Evolutionary conservation across 1,140 invertebrate species (phyloP).

Genomic region (Drosophila pruinosa): DNA sequence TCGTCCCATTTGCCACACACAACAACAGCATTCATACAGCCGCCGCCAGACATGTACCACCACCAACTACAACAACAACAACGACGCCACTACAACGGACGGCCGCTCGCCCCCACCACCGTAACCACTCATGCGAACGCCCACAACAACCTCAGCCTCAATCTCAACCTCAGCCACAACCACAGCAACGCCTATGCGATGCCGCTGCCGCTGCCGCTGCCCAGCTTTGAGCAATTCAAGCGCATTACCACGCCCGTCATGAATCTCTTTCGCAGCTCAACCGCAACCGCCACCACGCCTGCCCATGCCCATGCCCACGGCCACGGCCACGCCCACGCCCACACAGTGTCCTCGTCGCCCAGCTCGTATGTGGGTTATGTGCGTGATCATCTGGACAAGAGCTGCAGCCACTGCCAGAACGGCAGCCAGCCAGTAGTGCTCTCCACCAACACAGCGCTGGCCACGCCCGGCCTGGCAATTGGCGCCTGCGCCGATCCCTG

Average conservation of each 20-base stretch:
- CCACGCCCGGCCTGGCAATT: constrained; percentile 66
- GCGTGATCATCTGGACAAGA: constrained; percentile 78
- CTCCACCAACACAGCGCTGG: constrained; percentile 72
- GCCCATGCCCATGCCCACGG: constrained; percentile 18
- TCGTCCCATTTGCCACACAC: constrained; percentile 54
- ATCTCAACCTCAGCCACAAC: constrained; percentile 28
- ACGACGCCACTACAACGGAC: constrained; percentile 58
- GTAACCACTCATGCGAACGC: constrained; percentile 45
- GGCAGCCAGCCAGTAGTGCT: constrained; percentile 77
- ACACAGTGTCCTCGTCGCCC: constrained; percentile 71
- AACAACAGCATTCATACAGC: constrained; percentile 27
- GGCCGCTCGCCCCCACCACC: constrained; percentile 50
- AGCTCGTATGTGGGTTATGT: constrained; percentile 76
- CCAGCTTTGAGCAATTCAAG: constrained; percentile 77
- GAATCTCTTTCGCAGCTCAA: constrained; percentile 80
- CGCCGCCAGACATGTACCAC: constrained; percentile 39
- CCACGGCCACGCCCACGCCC: constrained; percentile 60
- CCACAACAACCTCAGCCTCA: constrained; percentile 23
- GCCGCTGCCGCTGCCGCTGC: constrained; percentile 50
- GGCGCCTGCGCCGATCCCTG: constrained; percentile 74
- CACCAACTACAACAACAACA: constrained; percentile 38
- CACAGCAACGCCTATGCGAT: constrained; percentile 24
- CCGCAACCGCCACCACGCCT: constrained; percentile 6
- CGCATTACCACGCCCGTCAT: constrained; percentile 76
- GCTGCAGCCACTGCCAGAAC: constrained; percentile 79